A percentile compares a stretch with the other conserved stretches of the same genome.
phyloP scores from a whole-genome alignment of 2,113 vertebrate species.

The Callithrix jacchus region DNA sequence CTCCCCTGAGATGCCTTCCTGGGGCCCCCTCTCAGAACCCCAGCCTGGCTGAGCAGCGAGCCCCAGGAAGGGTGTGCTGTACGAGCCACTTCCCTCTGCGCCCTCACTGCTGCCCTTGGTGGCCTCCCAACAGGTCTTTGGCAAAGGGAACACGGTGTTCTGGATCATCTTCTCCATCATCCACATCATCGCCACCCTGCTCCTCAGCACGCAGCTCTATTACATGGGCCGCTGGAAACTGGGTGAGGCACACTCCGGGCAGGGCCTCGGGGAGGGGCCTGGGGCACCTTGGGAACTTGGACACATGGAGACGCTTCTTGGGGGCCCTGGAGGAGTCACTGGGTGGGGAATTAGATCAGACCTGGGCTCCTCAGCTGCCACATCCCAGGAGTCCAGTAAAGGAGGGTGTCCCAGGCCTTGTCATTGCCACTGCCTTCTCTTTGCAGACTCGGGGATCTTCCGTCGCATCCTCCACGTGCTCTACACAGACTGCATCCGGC shows the following conservation, averaged over 20 bases:
- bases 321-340: background rate
- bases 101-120: background rate
- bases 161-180: conserved; percentile 97
- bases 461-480: conserved; percentile 91
- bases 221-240: conserved; percentile 99
- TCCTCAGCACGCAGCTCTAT: conserved; percentile 98
- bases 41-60: background rate
- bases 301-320: background rate
- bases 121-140: conserved; percentile 90
- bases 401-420: fast-evolving
- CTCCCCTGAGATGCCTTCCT: background rate
- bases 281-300: background rate
- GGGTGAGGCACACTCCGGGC: conserved; percentile 77
- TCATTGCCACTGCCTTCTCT: background rate
- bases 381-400: fast-evolving
- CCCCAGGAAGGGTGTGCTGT: background rate
- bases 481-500: conserved; percentile 95
- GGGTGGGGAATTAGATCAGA: background rate
- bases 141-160: conserved; percentile 92
- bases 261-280: background rate
- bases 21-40: background rate
- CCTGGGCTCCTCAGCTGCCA: background rate
- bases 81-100: fast-evolving
- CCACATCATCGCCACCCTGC: conserved; percentile 93
- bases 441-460: conserved; percentile 90